Conservation (phyloP, 2,888 invertebrate species). For the Campoplex capitator region DNA sequence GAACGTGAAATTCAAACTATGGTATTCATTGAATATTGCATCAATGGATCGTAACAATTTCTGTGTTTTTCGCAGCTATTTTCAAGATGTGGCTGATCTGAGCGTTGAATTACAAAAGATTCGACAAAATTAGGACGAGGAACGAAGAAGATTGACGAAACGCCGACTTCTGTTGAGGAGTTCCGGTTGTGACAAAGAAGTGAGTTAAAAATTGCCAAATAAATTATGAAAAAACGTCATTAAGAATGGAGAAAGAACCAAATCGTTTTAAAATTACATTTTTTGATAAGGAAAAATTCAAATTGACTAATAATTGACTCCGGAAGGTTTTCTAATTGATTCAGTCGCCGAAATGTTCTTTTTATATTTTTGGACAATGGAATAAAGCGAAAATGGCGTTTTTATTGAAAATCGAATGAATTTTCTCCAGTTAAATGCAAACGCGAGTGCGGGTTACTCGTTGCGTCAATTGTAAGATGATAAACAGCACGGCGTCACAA, state of each 20-base stretch:
- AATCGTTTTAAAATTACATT: too few species aligned
- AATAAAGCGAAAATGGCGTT: too few species aligned
- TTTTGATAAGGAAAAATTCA: too few species aligned
- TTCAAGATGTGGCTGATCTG: conserved; percentile 98
- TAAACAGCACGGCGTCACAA: conserved; percentile 96
- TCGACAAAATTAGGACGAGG: conserved; percentile 97
- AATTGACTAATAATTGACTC: too few species aligned
- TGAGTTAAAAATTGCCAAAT: conserved; percentile 76
- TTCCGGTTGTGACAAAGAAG: conserved; percentile 92
- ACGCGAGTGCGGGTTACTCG: conserved; percentile 92
- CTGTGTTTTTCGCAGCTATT: conserved; percentile 89
- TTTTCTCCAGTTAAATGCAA: conserved; percentile 80
- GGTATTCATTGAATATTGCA: too few species aligned
- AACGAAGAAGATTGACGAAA: conserved; percentile 93
- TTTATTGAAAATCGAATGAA: neutral
- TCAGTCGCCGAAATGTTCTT: too few species aligned
- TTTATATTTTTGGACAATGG: too few species aligned
- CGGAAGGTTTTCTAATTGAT: too few species aligned
- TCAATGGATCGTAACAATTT: too few species aligned
- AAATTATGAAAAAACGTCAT: too few species aligned
- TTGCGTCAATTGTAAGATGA: conserved; percentile 98
- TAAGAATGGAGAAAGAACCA: too few species aligned
- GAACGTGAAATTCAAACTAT: neutral
- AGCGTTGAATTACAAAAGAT: conserved; percentile 96
- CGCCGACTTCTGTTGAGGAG: conserved; percentile 93